A percentile compares a stretch with the other conserved stretches of the same genome.
These are phyloP conservation scores for Alcis repandata DNA, from an alignment of 2,888 invertebrate genomes.

Conservation along the genomic window DNA sequence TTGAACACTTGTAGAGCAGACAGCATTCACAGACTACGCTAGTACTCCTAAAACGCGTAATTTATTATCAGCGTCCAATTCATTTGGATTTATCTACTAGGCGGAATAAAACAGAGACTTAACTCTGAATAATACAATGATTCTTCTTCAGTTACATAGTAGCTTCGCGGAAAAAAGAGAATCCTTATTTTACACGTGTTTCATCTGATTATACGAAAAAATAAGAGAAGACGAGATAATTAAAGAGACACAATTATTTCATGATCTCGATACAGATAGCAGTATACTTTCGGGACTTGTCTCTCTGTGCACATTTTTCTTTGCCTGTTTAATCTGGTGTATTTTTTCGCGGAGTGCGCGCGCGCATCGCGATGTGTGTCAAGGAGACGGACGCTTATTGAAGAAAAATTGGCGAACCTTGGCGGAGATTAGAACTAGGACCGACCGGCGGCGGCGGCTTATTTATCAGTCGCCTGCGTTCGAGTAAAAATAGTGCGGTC, in stretches of 20 bases:
- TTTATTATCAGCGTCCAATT: conserved; percentile 47
- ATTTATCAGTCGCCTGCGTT: conserved; percentile 64
- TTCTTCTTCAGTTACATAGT: no score
- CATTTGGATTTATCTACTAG: conserved; percentile 48
- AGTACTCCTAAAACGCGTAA: conserved; percentile 31
- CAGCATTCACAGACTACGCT: conserved; percentile 22
- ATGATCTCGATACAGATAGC: no score
- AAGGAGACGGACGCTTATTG: conserved; percentile 72
- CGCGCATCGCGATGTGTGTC: conserved; percentile 76
- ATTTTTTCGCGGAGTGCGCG: conserved; percentile 64
- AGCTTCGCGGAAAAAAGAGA: no score
- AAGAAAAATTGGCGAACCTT: conserved; percentile 82
- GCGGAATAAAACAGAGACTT: conserved; percentile 11
- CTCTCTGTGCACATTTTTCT: conserved; percentile 10
- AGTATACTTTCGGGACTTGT: neutral
- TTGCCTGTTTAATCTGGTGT: conserved; percentile 30
- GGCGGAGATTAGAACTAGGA: conserved; percentile 79
- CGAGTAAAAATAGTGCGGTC: conserved; percentile 49
- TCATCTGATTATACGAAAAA: no score
- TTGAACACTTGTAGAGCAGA: conserved; percentile 13
- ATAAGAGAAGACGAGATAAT: no score
- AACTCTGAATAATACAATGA: neutral
- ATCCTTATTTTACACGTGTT: no score
- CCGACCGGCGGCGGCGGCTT: conserved; percentile 73
- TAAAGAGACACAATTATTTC: no score